Percentiles rank a stretch among this genome's conserved stretches.
Conservation (phyloP, 2,113 vertebrate species). For the Crotalus viridis region DNA sequence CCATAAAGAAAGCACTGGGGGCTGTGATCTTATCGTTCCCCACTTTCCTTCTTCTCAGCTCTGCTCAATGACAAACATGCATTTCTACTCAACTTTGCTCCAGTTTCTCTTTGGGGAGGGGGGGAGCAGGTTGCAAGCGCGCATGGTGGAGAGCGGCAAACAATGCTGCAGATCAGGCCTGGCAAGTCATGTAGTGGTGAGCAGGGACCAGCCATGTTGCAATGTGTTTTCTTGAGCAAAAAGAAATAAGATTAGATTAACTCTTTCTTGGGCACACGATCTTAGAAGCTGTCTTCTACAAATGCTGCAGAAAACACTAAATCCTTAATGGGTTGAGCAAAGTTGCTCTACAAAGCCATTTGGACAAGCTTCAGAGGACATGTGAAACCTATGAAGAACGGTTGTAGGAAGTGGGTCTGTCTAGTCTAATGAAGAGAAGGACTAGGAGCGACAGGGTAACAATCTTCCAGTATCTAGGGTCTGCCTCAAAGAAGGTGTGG, state of each 20-base stretch:
- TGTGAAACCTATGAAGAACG: background rate
- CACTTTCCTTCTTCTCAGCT: conserved; percentile 20
- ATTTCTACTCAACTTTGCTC: conserved; percentile 29
- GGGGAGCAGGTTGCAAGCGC: background rate
- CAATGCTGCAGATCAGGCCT: conserved; percentile 11
- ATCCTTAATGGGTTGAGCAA: background rate
- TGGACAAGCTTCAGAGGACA: background rate
- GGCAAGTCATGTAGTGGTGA: background rate
- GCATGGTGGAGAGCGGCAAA: background rate
- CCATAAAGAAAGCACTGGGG: conserved; percentile 23
- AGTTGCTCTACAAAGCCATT: background rate
- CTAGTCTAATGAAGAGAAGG: background rate
- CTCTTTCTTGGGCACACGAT: background rate
- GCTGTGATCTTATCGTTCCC: conserved; percentile 27
- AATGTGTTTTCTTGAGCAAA: background rate
- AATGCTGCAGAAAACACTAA: background rate
- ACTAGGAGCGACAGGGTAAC: background rate
- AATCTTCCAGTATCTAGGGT: background rate
- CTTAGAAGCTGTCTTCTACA: background rate
- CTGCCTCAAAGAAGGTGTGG: background rate
- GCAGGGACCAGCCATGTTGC: too few species aligned
- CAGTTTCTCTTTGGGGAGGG: conserved; percentile 3
- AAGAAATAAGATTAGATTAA: background rate
- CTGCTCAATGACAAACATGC: conserved; percentile 28
- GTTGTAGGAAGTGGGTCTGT: background rate